Evolutionary conservation across 2,888 invertebrate genomes (phyloP).

Genomic region (Allygus modestus): DNA sequence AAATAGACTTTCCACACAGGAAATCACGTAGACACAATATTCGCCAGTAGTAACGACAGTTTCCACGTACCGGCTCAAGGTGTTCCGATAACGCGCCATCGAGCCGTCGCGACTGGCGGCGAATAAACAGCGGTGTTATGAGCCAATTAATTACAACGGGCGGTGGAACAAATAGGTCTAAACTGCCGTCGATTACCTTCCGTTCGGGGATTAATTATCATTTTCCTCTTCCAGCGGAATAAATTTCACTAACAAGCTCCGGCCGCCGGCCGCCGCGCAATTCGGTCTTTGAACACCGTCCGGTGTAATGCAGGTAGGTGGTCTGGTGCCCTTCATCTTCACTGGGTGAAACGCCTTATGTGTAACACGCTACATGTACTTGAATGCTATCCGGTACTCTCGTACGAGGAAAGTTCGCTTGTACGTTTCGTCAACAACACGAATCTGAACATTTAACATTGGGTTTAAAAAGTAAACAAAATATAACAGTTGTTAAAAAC

Average conservation of each 20-base stretch:
- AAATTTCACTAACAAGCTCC: slow-evolving; percentile 49
- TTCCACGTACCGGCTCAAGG: neutral
- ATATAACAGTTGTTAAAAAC: too few relatives aligned
- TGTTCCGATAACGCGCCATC: neutral
- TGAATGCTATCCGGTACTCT: too few relatives aligned
- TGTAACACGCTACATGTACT: neutral
- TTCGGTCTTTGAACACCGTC: slow-evolving; percentile 85
- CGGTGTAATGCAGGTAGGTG: slow-evolving; percentile 95
- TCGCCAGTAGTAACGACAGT: neutral
- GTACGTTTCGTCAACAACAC: too few relatives aligned
- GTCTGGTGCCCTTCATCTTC: slow-evolving; percentile 95
- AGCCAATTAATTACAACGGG: slow-evolving; percentile 40
- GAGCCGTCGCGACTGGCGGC: neutral
- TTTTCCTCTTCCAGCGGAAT: slow-evolving; percentile 51
- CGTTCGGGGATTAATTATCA: slow-evolving; percentile 33
- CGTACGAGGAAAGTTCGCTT: too few relatives aligned
- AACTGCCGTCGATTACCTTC: slow-evolving; percentile 36
- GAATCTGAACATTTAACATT: too few relatives aligned
- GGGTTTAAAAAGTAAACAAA: too few relatives aligned
- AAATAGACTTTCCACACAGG: neutral
- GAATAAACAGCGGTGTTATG: slow-evolving; percentile 38
- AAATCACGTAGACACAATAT: neutral
- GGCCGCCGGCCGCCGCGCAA: neutral
- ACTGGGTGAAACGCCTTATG: slow-evolving; percentile 78
- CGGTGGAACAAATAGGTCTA: slow-evolving; percentile 50